phyloP scores from a whole-genome alignment of 2,797 vertebrate species.

The Eleutherodactylus coqui region DNA sequence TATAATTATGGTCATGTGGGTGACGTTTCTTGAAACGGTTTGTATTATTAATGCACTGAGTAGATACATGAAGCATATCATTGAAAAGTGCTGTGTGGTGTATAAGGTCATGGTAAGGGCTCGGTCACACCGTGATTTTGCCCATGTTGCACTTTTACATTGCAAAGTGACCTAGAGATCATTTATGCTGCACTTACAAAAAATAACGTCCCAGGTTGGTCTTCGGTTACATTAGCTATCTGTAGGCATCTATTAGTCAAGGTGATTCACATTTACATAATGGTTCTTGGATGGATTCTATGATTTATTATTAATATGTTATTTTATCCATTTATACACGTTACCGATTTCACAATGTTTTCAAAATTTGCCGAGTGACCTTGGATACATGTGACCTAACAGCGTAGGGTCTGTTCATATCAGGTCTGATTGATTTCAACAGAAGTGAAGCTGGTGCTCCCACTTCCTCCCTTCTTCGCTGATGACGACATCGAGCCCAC shows the following conservation, averaged over 20 bases:
- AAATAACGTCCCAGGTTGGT: neutral
- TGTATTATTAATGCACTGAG: neutral
- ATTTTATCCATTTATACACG: no score
- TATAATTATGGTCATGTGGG: neutral
- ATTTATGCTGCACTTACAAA: conserved; percentile 21
- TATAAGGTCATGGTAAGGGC: conserved; percentile 15
- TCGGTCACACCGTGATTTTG: neutral
- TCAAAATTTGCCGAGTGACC: neutral
- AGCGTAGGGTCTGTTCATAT: no score
- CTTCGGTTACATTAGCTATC: conserved; percentile 7
- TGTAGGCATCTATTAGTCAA: neutral
- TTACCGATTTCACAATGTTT: no score
- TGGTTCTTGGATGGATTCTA: neutral
- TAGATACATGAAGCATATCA: neutral
- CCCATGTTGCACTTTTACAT: conserved; percentile 8
- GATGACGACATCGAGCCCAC: no score
- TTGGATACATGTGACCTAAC: no score
- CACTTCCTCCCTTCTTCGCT: no score
- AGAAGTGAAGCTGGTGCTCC: no score
- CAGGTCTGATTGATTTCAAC: no score
- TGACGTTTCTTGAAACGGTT: neutral
- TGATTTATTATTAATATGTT: neutral
- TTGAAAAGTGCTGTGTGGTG: neutral
- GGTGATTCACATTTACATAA: neutral
- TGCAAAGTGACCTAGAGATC: conserved; percentile 17